A percentile compares a stretch with the other conserved stretches of the same genome.
phyloP scores from a whole-genome alignment of 2,113 vertebrate species.

The Ursus arctos region DNA sequence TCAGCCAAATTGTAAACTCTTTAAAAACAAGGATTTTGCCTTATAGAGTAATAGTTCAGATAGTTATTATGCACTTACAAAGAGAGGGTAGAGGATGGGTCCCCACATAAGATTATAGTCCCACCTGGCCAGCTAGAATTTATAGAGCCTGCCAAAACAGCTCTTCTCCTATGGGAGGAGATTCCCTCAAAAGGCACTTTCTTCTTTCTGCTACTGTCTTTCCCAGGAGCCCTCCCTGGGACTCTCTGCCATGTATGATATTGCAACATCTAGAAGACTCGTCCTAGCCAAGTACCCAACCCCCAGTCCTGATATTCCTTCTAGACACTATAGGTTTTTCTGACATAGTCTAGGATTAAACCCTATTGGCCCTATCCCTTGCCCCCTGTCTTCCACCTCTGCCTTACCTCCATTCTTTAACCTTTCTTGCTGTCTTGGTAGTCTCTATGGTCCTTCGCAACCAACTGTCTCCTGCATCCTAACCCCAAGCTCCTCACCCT shows the following conservation, averaged over 20 bases:
- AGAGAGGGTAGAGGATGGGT: neutral
- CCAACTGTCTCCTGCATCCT: neutral
- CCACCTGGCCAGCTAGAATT: neutral
- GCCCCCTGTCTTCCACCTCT: neutral
- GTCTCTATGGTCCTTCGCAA: neutral
- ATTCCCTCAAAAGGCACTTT: neutral
- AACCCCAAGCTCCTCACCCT: neutral
- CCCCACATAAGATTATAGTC: neutral
- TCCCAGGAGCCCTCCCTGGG: neutral
- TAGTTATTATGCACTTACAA: neutral
- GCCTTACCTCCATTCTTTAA: neutral
- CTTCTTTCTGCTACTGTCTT: neutral
- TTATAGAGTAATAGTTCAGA: neutral
- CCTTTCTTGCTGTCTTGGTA: neutral
- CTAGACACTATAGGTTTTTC: neutral
- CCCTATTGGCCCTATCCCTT: neutral
- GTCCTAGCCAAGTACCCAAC: neutral
- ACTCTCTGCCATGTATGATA: neutral
- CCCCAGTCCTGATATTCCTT: neutral
- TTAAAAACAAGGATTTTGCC: constrained; percentile 41
- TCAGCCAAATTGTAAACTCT: neutral
- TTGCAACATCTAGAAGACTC: neutral
- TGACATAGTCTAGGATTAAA: neutral
- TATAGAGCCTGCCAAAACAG: neutral
- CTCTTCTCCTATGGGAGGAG: neutral